Conservation (phyloP, 2,113 vertebrate species). For the Collichthys lucidus region DNA sequence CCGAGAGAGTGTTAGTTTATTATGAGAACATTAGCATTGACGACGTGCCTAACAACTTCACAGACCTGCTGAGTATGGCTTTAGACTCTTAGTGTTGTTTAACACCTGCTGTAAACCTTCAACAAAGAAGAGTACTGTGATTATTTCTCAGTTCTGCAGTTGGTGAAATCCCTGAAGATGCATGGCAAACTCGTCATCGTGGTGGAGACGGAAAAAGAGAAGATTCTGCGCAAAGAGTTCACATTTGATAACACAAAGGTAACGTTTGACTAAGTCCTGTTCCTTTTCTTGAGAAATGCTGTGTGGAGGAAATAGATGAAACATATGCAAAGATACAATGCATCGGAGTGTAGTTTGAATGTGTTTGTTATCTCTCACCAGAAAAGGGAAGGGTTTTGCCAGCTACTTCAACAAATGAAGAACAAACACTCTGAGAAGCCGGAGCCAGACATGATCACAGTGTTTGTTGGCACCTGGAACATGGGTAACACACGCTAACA, state of each 20-base stretch:
- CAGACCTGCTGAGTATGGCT: neutral
- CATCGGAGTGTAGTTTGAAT: neutral
- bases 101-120: neutral
- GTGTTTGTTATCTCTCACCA: conserved; percentile 60
- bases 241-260: conserved; percentile 96
- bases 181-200: conserved; percentile 91
- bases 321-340: too few relatives aligned
- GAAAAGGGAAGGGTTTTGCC: conserved; percentile 98
- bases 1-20: neutral
- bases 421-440: conserved; percentile 96
- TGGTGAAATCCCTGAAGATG: conserved; percentile 97
- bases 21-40: neutral
- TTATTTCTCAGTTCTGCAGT: conserved; percentile 89
- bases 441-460: conserved; percentile 97
- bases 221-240: conserved; percentile 92
- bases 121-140: neutral
- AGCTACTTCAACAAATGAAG: conserved; percentile 99
- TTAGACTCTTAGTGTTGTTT: neutral
- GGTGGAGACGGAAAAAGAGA: conserved; percentile 95
- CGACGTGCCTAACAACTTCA: neutral
- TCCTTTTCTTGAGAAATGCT: too few relatives aligned
- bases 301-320: too few relatives aligned
- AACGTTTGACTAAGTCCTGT: neutral
- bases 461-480: conserved; percentile 99
- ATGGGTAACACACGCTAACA: conserved; percentile 87